These are phyloP conservation scores for Furcula furcula DNA, from an alignment of 2,888 invertebrate genomes.

Conservation along the genomic window DNA sequence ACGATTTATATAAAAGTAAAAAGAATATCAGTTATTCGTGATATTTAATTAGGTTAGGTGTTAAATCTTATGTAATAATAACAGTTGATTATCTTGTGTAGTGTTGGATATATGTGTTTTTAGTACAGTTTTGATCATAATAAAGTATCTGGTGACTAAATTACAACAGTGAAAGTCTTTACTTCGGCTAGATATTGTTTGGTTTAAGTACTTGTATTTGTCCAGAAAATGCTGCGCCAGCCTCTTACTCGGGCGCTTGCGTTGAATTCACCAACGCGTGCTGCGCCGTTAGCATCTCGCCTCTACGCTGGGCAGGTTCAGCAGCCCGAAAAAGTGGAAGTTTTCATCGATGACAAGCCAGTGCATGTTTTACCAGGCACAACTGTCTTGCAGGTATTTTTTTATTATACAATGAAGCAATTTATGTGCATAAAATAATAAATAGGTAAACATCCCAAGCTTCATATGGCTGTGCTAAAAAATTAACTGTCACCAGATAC, in stretches of 20 bases:
- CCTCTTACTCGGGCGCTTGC: conserved; percentile 86
- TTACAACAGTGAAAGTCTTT: too few species aligned
- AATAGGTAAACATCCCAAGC: too few species aligned
- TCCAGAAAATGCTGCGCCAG: conserved; percentile 88
- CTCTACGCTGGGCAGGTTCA: conserved; percentile 74
- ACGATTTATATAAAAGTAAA: conserved; percentile 3
- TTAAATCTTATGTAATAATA: conserved; percentile 78
- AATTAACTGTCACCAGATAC: too few species aligned
- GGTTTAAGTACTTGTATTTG: conserved; percentile 38
- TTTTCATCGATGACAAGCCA: conserved; percentile 98
- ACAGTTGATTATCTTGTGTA: conserved; percentile 50
- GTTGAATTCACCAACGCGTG: conserved; percentile 65
- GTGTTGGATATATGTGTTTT: conserved; percentile 15
- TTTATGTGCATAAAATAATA: too few species aligned
- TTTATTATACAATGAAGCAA: too few species aligned
- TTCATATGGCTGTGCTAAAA: too few species aligned
- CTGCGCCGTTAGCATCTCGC: conserved; percentile 63
- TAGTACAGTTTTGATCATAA: too few species aligned
- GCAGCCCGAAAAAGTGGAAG: conserved; percentile 91
- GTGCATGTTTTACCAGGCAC: conserved; percentile 97
- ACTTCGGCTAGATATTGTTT: too few species aligned
- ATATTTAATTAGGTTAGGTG: conserved; percentile 64
- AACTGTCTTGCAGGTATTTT: conserved; percentile 97
- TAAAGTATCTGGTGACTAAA: too few species aligned
- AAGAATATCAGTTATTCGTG: conserved; percentile 6